Evolutionary conservation across 2,113 vertebrate species (phyloP).

Genomic region (Chitala chitala): DNA sequence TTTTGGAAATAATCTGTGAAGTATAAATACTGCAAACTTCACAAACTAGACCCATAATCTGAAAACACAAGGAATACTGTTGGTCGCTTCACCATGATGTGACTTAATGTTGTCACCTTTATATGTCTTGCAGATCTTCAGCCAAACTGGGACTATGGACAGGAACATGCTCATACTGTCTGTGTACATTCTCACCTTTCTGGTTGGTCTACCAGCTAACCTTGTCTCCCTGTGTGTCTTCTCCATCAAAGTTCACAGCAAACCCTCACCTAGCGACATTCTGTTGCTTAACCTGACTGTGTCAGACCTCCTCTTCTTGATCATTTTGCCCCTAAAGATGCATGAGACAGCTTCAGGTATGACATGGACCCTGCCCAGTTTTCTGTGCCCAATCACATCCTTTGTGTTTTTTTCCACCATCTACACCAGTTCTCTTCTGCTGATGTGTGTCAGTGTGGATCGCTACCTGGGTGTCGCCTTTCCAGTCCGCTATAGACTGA

Average conservation of each 20-base stretch:
- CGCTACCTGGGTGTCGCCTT: constrained; percentile 64
- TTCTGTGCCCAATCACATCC: constrained; percentile 58
- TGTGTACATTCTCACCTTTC: constrained; percentile 62
- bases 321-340: constrained; percentile 70
- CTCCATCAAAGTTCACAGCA: constrained; percentile 48
- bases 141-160: constrained; percentile 1
- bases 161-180: constrained; percentile 41
- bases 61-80: background rate
- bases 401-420: constrained; percentile 70
- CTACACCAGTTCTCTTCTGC: constrained; percentile 71
- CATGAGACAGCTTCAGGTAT: constrained; percentile 47
- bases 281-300: constrained; percentile 67
- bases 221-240: constrained; percentile 63
- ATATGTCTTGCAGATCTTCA: constrained; percentile 9
- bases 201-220: constrained; percentile 65
- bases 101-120: background rate
- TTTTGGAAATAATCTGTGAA: no score
- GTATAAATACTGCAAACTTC: no score
- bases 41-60: no score
- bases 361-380: constrained; percentile 48
- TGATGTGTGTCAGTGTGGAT: constrained; percentile 66
- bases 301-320: constrained; percentile 67
- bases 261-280: constrained; percentile 52
- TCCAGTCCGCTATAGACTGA: constrained; percentile 54
- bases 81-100: no score